phyloP scores from a whole-genome alignment of 2,797 vertebrate species.

The Esox masquinongy region DNA sequence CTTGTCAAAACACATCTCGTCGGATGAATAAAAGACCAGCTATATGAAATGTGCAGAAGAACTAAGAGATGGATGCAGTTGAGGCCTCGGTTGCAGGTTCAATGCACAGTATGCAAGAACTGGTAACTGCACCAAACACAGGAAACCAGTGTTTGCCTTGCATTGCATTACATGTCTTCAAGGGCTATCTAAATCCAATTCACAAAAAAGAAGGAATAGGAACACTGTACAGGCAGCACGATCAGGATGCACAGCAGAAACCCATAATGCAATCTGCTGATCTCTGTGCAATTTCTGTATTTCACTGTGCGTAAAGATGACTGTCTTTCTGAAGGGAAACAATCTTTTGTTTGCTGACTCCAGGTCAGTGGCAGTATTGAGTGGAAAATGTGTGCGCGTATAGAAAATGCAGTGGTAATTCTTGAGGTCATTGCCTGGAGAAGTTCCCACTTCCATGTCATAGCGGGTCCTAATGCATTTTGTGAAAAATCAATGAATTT shows the following conservation, averaged over 20 bases:
- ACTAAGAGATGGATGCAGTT: not conserved
- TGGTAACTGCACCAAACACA: not conserved
- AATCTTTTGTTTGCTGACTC: conserved; percentile 56
- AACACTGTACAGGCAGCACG: conserved; percentile 57
- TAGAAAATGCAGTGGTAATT: conserved; percentile 54
- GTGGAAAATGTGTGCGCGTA: conserved; percentile 45
- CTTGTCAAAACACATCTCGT: conserved; percentile 13
- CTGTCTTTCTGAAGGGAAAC: conserved; percentile 53
- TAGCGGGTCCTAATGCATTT: conserved; percentile 28
- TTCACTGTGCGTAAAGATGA: conserved; percentile 55
- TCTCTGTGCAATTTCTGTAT: conserved; percentile 67
- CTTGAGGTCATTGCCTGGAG: conserved; percentile 40
- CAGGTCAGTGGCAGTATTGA: conserved; percentile 60
- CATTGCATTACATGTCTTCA: conserved; percentile 28
- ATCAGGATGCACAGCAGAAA: conserved; percentile 69
- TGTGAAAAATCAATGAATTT: conserved; percentile 33
- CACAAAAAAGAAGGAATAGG: conserved; percentile 21
- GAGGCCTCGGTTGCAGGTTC: not conserved
- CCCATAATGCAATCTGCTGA: conserved; percentile 53
- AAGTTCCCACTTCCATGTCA: conserved; percentile 22
- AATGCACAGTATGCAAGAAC: not conserved
- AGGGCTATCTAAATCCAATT: conserved; percentile 53
- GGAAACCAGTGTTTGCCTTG: not conserved
- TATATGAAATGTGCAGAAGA: not conserved
- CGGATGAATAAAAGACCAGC: conserved; percentile 19